Base-by-base conservation (phyloP, 2,888 invertebrate species). In the Cistogaster globosa region DNA sequence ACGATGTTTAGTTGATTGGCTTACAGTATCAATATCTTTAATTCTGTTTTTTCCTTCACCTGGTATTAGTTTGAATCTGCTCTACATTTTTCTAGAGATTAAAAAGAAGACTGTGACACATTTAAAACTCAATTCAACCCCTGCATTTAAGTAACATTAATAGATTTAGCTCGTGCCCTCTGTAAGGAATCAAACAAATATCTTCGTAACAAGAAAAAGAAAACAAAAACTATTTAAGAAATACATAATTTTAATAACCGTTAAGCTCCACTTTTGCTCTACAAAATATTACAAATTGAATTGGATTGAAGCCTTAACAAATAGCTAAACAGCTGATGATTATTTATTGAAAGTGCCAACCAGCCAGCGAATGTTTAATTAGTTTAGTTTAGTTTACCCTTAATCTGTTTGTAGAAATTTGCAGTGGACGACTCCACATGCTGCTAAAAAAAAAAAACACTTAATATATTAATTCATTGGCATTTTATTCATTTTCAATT, bases 111-210 rank as follows among this genome's bases (percentile, higher is more conserved):
- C 65, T 68, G 62, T 78, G 45, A 67, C 79, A 76, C 71, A 84
- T 80, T 84, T 51, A 45, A 68, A 36, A 68, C 5, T 55, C 12
- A 51, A 67, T 67, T 77, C 81, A 85, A 85, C 82, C 78, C 85
- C 82, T 75, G 63, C 32, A 32, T 22, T 45, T 8, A 38, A 11
- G 38, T 51, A 57, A 68, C 48, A 62, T 51, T 75, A n/a, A 45
- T 81, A 58, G 77, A 74, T 69, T 65, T 79, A 67, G 82, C 82
- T 82, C 75, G 78, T 82, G 78, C 60, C 77, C 36, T 78, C 63
- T n/a, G n/a, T 26, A 74, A 69, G 53, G 60, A 76, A 71, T 71
- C 74, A 42, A 55, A 9, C 60, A 57, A 53, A 63, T 60, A 53
- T 60, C 22, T 75, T 60, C 51, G 51, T 7, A 32, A 32, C 11